A percentile compares a stretch with the other conserved stretches of the same genome.
Evolutionary conservation across 1,140 invertebrate species (phyloP).

Genomic region (Drosophila rhopaloa): DNA sequence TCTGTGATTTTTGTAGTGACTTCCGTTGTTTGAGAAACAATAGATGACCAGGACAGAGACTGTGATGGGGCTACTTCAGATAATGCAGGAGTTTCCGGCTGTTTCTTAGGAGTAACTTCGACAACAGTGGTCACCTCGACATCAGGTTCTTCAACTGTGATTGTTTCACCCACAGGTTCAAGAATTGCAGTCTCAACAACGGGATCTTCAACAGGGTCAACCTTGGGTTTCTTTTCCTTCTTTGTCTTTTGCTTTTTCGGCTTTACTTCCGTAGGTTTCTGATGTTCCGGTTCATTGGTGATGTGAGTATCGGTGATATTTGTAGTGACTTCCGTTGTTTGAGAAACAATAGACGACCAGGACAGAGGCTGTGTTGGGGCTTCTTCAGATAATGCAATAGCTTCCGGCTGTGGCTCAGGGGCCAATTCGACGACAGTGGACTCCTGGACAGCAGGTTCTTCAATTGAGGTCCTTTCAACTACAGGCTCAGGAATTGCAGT

Average conservation of each 20-base stretch:
- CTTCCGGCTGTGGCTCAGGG: background rate
- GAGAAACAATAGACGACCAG: constrained; percentile 27
- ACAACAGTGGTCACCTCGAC: background rate
- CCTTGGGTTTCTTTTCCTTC: constrained; percentile 31
- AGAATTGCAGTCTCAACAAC: background rate
- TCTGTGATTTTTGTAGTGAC: constrained; percentile 1
- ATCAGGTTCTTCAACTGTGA: background rate
- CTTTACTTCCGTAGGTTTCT: constrained; percentile 1
- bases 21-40: constrained; percentile 14
- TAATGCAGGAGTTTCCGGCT: background rate
- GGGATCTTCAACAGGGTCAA: constrained; percentile 1
- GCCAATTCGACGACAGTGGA: background rate
- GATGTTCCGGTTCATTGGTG: background rate
- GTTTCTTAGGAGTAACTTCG: background rate
- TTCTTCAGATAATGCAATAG: background rate
- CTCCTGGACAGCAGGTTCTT: background rate
- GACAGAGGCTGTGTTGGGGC: background rate
- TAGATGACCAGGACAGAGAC: constrained; percentile 11
- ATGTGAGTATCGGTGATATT: background rate
- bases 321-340: constrained; percentile 8
- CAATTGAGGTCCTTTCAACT: background rate
- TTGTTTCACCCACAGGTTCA: background rate
- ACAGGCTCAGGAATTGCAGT: background rate
- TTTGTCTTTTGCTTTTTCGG: constrained; percentile 30
- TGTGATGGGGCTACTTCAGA: background rate